Evolutionary conservation across 2,797 vertebrate species (phyloP).

Genomic region (Strix occidentalis): DNA sequence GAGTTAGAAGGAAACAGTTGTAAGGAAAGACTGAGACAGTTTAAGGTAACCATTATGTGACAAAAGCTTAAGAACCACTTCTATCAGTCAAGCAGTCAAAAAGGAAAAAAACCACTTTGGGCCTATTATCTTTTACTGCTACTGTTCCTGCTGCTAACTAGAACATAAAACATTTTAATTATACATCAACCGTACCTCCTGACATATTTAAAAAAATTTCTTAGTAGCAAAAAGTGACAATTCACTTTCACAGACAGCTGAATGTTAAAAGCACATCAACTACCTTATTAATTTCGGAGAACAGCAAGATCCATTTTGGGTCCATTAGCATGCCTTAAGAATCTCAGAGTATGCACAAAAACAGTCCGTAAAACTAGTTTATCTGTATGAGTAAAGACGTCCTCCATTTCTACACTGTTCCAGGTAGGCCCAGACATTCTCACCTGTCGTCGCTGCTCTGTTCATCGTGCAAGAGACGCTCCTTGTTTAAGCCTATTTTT

Average conservation of each 20-base stretch:
- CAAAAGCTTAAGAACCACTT: neutral
- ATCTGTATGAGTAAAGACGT: neutral
- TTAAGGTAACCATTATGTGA: neutral
- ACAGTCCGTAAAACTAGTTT: neutral
- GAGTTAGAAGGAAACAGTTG: neutral
- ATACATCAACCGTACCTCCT: neutral
- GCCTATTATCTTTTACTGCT: neutral
- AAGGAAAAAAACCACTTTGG: neutral
- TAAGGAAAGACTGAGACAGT: neutral
- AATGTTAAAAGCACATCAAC: neutral
- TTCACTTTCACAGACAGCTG: neutral
- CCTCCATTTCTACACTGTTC: neutral
- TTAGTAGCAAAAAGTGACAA: neutral
- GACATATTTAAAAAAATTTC: neutral
- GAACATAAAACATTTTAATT: neutral
- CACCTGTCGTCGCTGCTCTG: conserved; percentile 93
- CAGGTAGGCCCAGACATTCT: neutral
- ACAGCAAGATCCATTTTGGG: neutral
- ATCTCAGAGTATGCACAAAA: neutral
- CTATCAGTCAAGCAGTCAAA: neutral
- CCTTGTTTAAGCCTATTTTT: conserved; percentile 97
- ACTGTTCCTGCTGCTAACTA: neutral
- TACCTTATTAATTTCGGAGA: neutral
- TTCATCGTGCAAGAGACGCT: conserved; percentile 91
- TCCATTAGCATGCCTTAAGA: neutral